Evolutionary conservation across 2,113 vertebrate genomes (phyloP).

Genomic region (Phrynocephalus versicolor): DNA sequence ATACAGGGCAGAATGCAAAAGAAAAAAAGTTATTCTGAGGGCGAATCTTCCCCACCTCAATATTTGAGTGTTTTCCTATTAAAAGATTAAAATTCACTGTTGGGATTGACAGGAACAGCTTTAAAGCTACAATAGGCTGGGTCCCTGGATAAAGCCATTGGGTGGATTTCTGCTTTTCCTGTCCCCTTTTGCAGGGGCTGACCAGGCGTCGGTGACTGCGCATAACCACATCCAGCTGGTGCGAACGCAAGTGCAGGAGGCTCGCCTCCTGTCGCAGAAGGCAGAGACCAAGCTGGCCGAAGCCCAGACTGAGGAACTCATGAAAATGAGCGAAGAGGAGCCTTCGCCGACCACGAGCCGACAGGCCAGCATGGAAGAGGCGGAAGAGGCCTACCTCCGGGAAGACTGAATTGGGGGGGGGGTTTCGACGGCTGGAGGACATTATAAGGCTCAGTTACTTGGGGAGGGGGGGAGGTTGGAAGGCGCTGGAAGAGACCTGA

Average conservation of each 20-base stretch:
- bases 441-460: not conserved
- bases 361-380: conserved; percentile 22
- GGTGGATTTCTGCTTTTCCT: not conserved
- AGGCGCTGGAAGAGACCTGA: not conserved
- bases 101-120: too few species aligned
- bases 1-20: not conserved
- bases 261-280: conserved; percentile 79
- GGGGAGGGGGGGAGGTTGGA: too few species aligned
- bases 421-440: accelerated
- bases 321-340: conserved; percentile 59
- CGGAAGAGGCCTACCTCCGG: conserved; percentile 78
- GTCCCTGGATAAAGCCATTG: not conserved
- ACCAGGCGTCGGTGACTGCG: conserved; percentile 82
- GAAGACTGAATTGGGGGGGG: conserved; percentile 81
- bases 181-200: conserved; percentile 79
- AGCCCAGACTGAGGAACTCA: conserved; percentile 83
- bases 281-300: conserved; percentile 88
- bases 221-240: conserved; percentile 86
- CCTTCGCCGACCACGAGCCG: conserved; percentile 23
- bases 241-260: conserved; percentile 84
- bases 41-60: too few species aligned
- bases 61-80: too few species aligned
- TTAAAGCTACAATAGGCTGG: not conserved
- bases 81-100: too few species aligned
- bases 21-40: not conserved